Evolutionary conservation across 1,140 invertebrate genomes (phyloP).

Genomic region (Subanguina moxae): DNA sequence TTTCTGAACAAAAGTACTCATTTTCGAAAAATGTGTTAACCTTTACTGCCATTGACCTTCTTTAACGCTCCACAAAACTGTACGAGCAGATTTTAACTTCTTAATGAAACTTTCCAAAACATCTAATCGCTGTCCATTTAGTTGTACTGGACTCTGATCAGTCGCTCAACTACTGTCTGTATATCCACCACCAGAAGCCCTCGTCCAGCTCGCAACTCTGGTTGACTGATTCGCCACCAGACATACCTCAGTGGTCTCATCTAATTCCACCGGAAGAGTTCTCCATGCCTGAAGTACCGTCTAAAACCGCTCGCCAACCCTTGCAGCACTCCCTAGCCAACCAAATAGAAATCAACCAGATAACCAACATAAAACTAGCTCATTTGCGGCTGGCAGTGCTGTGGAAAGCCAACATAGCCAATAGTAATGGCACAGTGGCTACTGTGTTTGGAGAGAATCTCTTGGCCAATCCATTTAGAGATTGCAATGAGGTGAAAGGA

Average conservation of each 20-base stretch:
- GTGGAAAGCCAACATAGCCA: conserved; percentile 17
- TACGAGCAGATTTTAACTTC: no score
- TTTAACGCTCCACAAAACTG: no score
- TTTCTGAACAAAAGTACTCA: no score
- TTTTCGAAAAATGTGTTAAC: no score
- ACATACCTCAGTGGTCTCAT: conserved; percentile 21
- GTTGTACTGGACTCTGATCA: conserved; percentile 18
- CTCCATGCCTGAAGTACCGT: background rate
- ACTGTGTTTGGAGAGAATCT: conserved; percentile 11
- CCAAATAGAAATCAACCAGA: background rate
- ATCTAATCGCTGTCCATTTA: conserved; percentile 3
- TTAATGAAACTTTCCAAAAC: no score
- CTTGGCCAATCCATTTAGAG: background rate
- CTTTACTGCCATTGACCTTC: no score
- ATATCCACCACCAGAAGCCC: background rate
- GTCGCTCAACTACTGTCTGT: conserved; percentile 16
- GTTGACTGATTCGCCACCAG: conserved; percentile 7
- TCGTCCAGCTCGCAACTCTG: background rate
- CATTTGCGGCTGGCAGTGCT: conserved; percentile 16
- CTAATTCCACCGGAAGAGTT: conserved; percentile 6
- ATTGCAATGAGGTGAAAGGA: no score
- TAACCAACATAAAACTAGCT: background rate
- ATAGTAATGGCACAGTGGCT: conserved; percentile 18
- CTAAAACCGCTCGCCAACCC: no score
- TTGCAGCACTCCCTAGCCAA: background rate